These are phyloP conservation scores for Heterohyrax brucei DNA, from an alignment of 2,797 vertebrate genomes.

Conservation along the genomic window DNA sequence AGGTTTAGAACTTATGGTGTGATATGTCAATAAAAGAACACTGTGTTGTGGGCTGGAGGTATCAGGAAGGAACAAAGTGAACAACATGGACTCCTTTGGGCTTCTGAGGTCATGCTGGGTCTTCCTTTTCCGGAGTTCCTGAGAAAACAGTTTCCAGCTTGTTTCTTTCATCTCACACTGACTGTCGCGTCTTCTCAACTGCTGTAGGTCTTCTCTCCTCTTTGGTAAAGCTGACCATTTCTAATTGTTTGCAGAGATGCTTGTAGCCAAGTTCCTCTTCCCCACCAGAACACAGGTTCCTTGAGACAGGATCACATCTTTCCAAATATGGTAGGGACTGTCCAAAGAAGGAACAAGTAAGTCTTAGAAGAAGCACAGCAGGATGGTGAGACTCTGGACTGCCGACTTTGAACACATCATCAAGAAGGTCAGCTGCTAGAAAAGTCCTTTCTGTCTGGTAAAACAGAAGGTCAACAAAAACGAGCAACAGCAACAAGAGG, in stretches of 20 bases:
- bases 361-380: no score
- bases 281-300: background rate
- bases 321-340: background rate
- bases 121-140: fast-evolving
- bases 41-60: fast-evolving
- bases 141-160: background rate
- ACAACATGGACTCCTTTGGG: background rate
- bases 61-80: no score
- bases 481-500: no score
- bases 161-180: background rate
- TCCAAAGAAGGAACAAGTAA: no score
- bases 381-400: no score
- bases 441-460: no score
- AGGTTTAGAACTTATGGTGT: background rate
- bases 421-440: no score
- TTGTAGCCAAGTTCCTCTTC: background rate
- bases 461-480: no score
- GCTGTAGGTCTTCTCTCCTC: background rate
- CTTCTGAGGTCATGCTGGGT: background rate
- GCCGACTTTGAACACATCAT: no score
- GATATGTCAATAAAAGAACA: fast-evolving
- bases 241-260: background rate
- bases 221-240: background rate
- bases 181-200: background rate
- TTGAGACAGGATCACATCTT: background rate